Percentiles rank a stretch among this genome's conserved stretches.
phyloP scores from a whole-genome alignment of 2,888 invertebrate species.

The Hermaeophaga mercurialis region DNA sequence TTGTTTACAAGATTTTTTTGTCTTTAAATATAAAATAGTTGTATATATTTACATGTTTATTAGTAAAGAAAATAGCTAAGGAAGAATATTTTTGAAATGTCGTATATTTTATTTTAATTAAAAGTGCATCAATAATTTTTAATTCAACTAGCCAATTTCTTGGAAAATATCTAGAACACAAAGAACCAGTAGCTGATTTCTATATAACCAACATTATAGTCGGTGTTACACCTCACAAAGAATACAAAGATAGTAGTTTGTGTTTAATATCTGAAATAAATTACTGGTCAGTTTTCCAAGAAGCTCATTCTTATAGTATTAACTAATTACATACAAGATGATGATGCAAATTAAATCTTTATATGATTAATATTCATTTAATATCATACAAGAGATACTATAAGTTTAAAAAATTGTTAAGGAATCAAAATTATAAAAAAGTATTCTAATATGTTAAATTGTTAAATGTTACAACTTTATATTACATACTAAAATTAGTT shows the following conservation, averaged over 20 bases:
- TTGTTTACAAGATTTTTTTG: too few species aligned
- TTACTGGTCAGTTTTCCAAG: conserved; percentile 21
- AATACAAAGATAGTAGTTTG: conserved; percentile 14
- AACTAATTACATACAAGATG: neutral
- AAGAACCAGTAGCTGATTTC: neutral
- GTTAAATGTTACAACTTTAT: too few species aligned
- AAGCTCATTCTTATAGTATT: conserved; percentile 1
- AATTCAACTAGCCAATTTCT: neutral
- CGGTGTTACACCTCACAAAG: neutral
- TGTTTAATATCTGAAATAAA: conserved; percentile 8
- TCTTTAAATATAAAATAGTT: too few species aligned
- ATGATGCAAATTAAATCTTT: neutral
- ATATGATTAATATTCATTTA: neutral
- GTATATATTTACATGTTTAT: too few species aligned
- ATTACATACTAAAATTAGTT: too few species aligned
- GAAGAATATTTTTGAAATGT: too few species aligned
- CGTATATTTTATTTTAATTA: too few species aligned
- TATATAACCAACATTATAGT: neutral
- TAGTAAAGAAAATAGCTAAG: too few species aligned
- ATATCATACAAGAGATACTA: neutral
- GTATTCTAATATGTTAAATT: too few species aligned
- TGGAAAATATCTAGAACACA: neutral
- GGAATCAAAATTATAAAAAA: too few species aligned
- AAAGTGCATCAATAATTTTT: too few species aligned
- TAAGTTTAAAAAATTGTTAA: too few species aligned